Conservation (phyloP, 2,113 vertebrate genomes). For the Bubo blakistoni region DNA sequence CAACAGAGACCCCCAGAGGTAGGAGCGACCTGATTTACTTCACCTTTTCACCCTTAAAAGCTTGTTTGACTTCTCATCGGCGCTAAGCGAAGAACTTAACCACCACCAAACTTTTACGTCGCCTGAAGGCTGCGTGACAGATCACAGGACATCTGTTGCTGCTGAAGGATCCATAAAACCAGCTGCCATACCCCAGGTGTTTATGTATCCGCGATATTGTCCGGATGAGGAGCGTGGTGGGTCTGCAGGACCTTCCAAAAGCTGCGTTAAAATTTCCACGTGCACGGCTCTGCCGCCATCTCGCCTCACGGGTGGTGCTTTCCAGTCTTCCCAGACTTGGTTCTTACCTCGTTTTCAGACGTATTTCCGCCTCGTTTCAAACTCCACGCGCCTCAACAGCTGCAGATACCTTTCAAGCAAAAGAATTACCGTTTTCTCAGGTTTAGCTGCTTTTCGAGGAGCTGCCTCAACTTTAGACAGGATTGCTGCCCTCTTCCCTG, state of each 20-base stretch:
- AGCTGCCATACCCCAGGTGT: no score
- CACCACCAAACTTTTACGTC: fast-evolving
- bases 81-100: neutral
- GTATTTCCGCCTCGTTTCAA: neutral
- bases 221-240: fast-evolving
- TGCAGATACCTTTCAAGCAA: neutral
- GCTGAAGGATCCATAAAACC: no score
- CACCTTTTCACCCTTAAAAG: neutral
- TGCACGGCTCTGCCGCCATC: fast-evolving
- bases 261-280: fast-evolving
- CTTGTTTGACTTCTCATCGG: neutral
- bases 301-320: fast-evolving
- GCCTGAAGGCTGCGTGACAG: neutral
- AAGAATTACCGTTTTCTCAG: neutral
- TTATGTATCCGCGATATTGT: fast-evolving
- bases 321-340: no score
- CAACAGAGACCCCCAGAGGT: fast-evolving
- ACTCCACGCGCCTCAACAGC: neutral
- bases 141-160: fast-evolving
- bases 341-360: neutral
- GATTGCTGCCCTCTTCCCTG: neutral
- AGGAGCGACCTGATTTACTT: fast-evolving
- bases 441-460: neutral
- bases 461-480: no score
- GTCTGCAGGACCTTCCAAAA: neutral